A percentile compares a stretch with the other conserved stretches of the same genome.
Conservation (phyloP, 2,113 vertebrate species). For the Hypocryptadius cinnamomeus region DNA sequence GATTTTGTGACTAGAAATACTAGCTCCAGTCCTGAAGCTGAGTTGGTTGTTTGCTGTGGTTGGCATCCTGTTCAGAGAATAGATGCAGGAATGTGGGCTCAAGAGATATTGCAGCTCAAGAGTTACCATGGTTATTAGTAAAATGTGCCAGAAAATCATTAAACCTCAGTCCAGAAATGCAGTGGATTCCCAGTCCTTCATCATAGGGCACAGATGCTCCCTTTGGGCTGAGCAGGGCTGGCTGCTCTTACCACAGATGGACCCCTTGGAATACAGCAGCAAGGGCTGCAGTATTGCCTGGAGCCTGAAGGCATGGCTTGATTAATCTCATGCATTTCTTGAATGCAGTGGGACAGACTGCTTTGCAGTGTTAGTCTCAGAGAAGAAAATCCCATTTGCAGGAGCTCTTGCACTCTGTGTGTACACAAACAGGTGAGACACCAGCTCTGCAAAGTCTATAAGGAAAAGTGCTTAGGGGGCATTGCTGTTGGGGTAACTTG, state of each 20-base stretch:
- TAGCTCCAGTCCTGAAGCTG: neutral
- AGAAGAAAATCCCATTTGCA: neutral
- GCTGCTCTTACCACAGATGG: neutral
- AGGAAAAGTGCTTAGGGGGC: neutral
- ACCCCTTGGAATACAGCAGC: neutral
- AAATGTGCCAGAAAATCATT: constrained; percentile 41
- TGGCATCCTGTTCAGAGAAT: constrained; percentile 13
- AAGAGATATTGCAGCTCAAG: neutral
- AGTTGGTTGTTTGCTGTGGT: neutral
- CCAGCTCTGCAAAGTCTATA: neutral
- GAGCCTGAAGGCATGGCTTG: neutral
- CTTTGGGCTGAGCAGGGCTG: neutral
- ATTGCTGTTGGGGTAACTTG: neutral
- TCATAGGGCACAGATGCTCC: constrained; percentile 2
- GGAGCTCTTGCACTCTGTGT: neutral
- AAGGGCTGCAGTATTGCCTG: neutral
- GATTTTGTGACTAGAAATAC: neutral
- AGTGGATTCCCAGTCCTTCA: constrained; percentile 5
- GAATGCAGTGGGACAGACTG: neutral
- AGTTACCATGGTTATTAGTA: constrained; percentile 49
- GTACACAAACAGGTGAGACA: neutral
- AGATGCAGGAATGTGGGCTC: constrained; percentile 14
- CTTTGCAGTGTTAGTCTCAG: neutral
- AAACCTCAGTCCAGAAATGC: constrained; percentile 1
- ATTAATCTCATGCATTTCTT: neutral